Conservation (phyloP, 2,113 vertebrate species). For the Podocnemis expansa region DNA sequence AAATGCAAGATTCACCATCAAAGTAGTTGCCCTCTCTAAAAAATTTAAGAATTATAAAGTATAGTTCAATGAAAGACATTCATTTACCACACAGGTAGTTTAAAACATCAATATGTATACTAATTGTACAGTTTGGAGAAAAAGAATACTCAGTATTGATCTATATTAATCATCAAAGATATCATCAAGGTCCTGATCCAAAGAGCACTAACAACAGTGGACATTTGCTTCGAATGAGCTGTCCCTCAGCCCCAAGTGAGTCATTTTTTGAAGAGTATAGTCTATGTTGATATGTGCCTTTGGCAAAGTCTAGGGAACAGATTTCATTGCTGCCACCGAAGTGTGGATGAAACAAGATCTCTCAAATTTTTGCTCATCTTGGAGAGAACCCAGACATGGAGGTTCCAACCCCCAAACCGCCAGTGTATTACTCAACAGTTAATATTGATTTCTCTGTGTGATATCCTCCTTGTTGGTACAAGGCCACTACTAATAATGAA, state of each 20-base stretch:
- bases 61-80: not conserved
- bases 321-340: not conserved
- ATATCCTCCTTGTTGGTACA: conserved; percentile 49
- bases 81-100: not conserved
- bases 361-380: conserved; percentile 10
- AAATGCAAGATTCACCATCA: not conserved
- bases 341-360: not conserved
- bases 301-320: not conserved
- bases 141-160: accelerated
- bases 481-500: conserved; percentile 62
- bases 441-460: conserved; percentile 55
- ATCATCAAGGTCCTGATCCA: not conserved
- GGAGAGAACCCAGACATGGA: not conserved
- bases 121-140: not conserved
- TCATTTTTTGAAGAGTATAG: not conserved
- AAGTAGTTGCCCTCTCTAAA: not conserved
- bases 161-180: not conserved
- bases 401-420: not conserved
- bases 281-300: accelerated
- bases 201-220: not conserved
- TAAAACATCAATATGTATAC: not conserved
- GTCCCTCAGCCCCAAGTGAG: not conserved
- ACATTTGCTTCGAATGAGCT: not conserved
- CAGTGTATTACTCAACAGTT: not conserved
- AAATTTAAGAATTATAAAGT: not conserved